A percentile compares a stretch with the other conserved stretches of the same genome.
Conservation (phyloP, 2,888 invertebrate genomes). For the Kuschelorhynchus macadamiae region DNA sequence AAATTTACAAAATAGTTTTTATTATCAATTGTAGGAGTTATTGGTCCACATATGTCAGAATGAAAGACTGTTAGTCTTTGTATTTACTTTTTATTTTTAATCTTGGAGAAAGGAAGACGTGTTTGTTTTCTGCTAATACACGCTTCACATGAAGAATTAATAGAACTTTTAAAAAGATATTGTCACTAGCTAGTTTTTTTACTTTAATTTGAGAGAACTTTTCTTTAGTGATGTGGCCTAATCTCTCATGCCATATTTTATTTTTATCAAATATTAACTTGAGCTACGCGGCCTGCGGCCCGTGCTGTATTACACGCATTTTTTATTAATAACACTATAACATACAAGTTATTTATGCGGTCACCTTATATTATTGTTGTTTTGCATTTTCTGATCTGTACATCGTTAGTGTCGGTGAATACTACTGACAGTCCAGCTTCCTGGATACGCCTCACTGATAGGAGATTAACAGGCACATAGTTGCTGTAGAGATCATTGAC, state of each 20-base stretch:
- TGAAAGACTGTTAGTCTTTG: conserved; percentile 58
- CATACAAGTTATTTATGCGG: conserved; percentile 28
- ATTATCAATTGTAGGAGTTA: conserved; percentile 42
- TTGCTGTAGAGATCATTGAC: conserved; percentile 55
- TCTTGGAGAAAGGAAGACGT: conserved; percentile 42
- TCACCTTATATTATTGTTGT: conserved; percentile 33
- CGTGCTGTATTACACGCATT: conserved; percentile 20
- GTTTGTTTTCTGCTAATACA: conserved; percentile 35
- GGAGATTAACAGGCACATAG: conserved; percentile 59
- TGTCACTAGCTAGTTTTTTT: conserved; percentile 1
- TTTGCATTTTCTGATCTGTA: conserved; percentile 28
- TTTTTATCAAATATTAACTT: conserved; percentile 27
- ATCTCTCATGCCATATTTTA: conserved; percentile 43
- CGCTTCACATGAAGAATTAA: conserved; percentile 17
- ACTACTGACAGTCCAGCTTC: conserved; percentile 40
- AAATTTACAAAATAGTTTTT: conserved; percentile 37
- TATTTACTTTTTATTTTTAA: conserved; percentile 55
- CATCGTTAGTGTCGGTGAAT: conserved; percentile 34
- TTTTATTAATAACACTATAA: conserved; percentile 22
- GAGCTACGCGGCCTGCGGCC: conserved; percentile 16
- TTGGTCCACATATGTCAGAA: conserved; percentile 60
- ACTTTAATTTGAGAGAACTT: conserved; percentile 32
- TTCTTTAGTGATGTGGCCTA: conserved; percentile 41
- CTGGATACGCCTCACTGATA: conserved; percentile 40
- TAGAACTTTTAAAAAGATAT: background rate